Conservation (phyloP, 2,888 invertebrate species). For the Eupithecia insigniata region DNA sequence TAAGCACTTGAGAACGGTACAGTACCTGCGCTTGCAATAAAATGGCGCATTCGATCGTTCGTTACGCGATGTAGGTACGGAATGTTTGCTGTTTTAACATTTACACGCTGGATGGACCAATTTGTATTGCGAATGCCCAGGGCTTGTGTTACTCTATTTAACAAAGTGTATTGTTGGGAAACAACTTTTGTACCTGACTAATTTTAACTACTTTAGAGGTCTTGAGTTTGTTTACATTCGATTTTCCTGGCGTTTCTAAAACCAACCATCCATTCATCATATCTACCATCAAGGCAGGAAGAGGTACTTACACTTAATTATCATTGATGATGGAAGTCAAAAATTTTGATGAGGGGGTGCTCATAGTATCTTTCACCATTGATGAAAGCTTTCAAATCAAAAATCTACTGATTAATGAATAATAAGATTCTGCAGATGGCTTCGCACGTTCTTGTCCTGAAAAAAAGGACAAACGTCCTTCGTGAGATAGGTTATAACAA, state of each 20-base stretch:
- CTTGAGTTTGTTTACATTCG: not conserved
- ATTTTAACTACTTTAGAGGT: too few relatives aligned
- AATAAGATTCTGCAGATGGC: too few relatives aligned
- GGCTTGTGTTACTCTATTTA: slow-evolving; percentile 3
- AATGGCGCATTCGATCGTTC: slow-evolving; percentile 2
- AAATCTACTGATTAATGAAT: too few relatives aligned
- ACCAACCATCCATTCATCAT: not conserved
- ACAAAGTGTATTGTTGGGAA: not conserved
- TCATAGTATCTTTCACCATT: too few relatives aligned
- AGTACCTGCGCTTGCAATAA: not conserved
- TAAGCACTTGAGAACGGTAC: not conserved
- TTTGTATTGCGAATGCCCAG: slow-evolving; percentile 12
- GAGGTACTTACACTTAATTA: too few relatives aligned
- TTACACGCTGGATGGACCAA: slow-evolving; percentile 14
- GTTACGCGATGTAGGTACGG: not conserved
- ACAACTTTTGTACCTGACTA: not conserved
- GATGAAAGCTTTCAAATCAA: too few relatives aligned
- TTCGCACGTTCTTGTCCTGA: too few relatives aligned
- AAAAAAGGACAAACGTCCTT: too few relatives aligned
- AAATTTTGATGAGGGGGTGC: too few relatives aligned
- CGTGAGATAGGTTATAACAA: too few relatives aligned
- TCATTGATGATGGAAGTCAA: too few relatives aligned
- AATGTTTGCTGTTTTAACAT: slow-evolving; percentile 13
- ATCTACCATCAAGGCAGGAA: too few relatives aligned
- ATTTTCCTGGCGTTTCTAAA: not conserved